Evolutionary conservation across 2,113 vertebrate genomes (phyloP), one percentile per base, ranked within the genome.

Genomic region (Megaceryle maxima): DNA sequence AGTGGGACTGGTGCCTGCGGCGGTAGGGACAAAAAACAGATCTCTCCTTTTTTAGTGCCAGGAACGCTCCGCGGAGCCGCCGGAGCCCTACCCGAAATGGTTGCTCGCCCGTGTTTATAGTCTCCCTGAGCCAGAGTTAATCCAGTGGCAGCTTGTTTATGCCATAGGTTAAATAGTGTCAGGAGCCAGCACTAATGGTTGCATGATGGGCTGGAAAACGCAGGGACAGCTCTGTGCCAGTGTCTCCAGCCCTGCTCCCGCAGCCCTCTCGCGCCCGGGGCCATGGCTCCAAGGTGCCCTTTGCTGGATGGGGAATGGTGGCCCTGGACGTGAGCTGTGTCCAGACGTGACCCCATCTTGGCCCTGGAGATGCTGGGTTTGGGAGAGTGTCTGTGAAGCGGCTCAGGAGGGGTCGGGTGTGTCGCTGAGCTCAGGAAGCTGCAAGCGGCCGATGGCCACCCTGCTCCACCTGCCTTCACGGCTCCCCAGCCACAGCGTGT

Each of bases 1-100:
- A 85, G 63, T 0, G 0, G 96, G 78, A 72, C 75, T 0, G 0
- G 25, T 72, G 94, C 82, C 83, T 8, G 2, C 0, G 0, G 69
- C 5, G 0, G 19, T 9, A 2, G 79, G 80, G 83, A 96, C 92
- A 75, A 76, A 93, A 95, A 69, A 24, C 96, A 96, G 94, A 96
- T 51, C 53, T 0, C 94, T 96, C 95, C 96, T 97, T 96, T 96
- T 96, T 96, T 94, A 96, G 96, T 16, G 6, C 81, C 16, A 1
- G 46, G 81, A 94, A 83, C 0, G 43, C 73, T 70, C 72, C 1
- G 7, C 2, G 51, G 51, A 53, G 13, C 48, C 0, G 17, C 72
- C 3, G 4, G 19, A 92, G 39, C 33, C 0, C 80, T 64, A 59
- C 91, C 81, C 81, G 5, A 63, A 84, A 95, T 91, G 92, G 90